These are phyloP conservation scores for Bucco capensis DNA, from an alignment of 2,113 vertebrate genomes.

Conservation along the genomic window DNA sequence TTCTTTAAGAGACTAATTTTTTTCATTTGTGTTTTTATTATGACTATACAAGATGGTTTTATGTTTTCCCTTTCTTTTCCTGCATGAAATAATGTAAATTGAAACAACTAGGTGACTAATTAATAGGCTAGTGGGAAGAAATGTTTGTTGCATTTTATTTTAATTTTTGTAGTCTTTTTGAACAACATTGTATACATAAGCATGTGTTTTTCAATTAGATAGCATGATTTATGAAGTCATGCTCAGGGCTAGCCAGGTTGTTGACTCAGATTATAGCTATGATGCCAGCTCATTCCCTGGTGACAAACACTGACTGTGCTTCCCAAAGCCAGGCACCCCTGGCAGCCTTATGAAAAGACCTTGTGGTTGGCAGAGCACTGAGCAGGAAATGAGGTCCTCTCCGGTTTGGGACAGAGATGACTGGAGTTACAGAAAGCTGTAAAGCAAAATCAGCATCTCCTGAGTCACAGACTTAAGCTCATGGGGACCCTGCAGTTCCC, in stretches of 20 bases:
- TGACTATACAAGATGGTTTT: background rate
- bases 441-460: conserved; percentile 40
- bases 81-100: background rate
- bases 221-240: conserved; percentile 47
- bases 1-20: conserved; percentile 12
- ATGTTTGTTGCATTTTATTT: background rate
- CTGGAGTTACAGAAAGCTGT: conserved; percentile 39
- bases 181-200: background rate
- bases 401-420: conserved; percentile 53
- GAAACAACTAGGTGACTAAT: conserved; percentile 28
- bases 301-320: conserved; percentile 64
- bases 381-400: conserved; percentile 63
- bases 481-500: background rate
- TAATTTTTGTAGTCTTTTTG: background rate
- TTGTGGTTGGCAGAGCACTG: conserved; percentile 52
- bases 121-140: background rate
- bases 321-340: conserved; percentile 43
- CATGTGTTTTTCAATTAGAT: conserved; percentile 31
- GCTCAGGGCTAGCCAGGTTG: conserved; percentile 45
- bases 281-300: conserved; percentile 62
- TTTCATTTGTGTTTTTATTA: conserved; percentile 40
- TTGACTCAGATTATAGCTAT: conserved; percentile 57
- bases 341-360: conserved; percentile 57
- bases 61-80: background rate
- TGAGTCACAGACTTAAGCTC: conserved; percentile 18